Conservation (phyloP, 2,113 vertebrate genomes). For the Pseudopipra pipra region DNA sequence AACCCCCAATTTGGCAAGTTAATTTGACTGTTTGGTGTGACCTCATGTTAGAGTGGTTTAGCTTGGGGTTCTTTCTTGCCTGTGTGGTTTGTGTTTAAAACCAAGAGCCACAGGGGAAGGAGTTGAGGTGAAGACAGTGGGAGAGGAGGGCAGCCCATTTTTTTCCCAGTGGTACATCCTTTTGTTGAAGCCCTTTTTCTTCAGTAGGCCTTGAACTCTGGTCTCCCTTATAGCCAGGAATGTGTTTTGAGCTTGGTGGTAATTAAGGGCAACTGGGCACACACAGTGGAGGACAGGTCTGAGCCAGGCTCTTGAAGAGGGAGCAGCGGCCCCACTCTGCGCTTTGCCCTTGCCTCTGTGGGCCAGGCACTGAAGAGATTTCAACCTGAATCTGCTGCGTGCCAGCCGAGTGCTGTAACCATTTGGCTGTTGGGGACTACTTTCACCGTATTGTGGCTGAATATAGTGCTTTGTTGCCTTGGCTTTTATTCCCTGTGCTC, state of each 20-base stretch:
- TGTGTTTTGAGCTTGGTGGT: fast-evolving
- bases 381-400: background rate
- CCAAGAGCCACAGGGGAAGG: background rate
- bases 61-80: background rate
- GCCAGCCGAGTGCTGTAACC: background rate
- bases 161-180: background rate
- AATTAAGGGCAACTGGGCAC: background rate
- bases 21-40: background rate
- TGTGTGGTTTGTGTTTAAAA: background rate
- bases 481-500: background rate
- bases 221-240: background rate
- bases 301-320: background rate
- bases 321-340: background rate
- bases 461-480: background rate
- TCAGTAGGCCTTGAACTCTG: background rate
- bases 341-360: fast-evolving
- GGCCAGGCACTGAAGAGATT: background rate
- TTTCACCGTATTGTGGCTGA: background rate
- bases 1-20: background rate
- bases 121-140: background rate
- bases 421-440: background rate
- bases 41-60: background rate
- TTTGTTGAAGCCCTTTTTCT: background rate
- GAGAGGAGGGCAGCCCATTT: background rate
- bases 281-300: background rate